phyloP scores from a whole-genome alignment of 2,888 invertebrate genomes.

The Polydrusus tereticollis region DNA sequence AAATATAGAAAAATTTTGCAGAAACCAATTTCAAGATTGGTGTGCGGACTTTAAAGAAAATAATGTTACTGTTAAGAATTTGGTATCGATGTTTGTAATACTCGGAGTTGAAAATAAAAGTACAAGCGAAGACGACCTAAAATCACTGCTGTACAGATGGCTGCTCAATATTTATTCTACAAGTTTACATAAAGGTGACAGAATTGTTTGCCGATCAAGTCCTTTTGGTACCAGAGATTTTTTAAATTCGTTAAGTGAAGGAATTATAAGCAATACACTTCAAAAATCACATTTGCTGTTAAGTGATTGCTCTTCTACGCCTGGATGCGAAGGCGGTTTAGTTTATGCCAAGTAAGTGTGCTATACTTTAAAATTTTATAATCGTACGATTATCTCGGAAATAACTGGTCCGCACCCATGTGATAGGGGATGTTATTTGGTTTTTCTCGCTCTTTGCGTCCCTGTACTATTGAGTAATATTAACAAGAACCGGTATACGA shows the following conservation, averaged over 20 bases:
- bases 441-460: too few species aligned
- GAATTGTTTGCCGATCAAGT: constrained; percentile 54
- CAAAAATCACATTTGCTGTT: constrained; percentile 70
- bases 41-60: constrained; percentile 45
- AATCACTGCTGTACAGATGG: constrained; percentile 45
- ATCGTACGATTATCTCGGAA: too few species aligned
- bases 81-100: constrained; percentile 50
- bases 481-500: too few species aligned
- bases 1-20: constrained; percentile 43
- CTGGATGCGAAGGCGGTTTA: constrained; percentile 75
- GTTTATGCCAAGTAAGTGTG: constrained; percentile 64
- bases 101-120: constrained; percentile 33
- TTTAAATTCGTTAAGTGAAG: constrained; percentile 71
- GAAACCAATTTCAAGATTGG: constrained; percentile 50
- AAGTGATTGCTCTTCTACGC: constrained; percentile 72
- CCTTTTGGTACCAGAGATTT: constrained; percentile 70
- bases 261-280: constrained; percentile 72
- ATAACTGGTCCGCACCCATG: too few species aligned
- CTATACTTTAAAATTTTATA: too few species aligned
- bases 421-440: too few species aligned
- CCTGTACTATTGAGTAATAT: too few species aligned
- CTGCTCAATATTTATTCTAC: constrained; percentile 37
- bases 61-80: constrained; percentile 27
- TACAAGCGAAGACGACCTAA: constrained; percentile 32
- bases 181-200: constrained; percentile 44